These are phyloP conservation scores for Dicerorhinus sumatrensis DNA, from an alignment of 2,113 vertebrate genomes.

Conservation along the genomic window DNA sequence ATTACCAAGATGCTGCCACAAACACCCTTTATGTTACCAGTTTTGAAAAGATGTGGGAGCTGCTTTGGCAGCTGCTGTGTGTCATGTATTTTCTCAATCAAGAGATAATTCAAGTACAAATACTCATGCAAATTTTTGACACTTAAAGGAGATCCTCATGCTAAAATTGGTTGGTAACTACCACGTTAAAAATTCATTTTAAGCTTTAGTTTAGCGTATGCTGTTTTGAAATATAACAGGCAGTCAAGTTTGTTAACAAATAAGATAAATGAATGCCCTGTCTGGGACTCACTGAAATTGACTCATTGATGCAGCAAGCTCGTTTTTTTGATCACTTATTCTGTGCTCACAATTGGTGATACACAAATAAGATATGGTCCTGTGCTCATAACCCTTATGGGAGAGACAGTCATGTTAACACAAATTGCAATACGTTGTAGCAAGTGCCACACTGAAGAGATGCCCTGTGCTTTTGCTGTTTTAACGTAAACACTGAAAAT, in stretches of 20 bases:
- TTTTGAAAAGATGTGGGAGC: not conserved
- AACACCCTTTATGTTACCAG: not conserved
- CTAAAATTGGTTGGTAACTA: constrained; percentile 52
- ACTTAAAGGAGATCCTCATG: constrained; percentile 52
- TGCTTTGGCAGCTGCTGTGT: not conserved
- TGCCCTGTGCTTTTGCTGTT: not conserved
- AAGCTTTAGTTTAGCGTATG: constrained; percentile 35
- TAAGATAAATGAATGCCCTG: constrained; percentile 53
- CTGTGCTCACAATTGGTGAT: not conserved
- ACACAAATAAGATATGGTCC: not conserved
- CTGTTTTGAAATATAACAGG: constrained; percentile 55
- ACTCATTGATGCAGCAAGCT: constrained; percentile 22
- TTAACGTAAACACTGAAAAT: not conserved
- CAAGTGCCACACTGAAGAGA: not conserved
- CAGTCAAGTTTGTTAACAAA: constrained; percentile 67
- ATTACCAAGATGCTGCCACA: not conserved
- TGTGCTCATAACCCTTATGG: too few relatives aligned
- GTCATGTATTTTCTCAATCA: constrained; percentile 45
- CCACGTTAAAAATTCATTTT: constrained; percentile 58
- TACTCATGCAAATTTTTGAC: constrained; percentile 55
- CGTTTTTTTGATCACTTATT: not conserved
- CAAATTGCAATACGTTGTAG: not conserved
- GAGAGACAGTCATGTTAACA: not conserved
- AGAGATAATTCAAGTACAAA: constrained; percentile 65
- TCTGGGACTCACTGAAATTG: constrained; percentile 24